Evolutionary conservation across 2,888 invertebrate genomes (phyloP).

Genomic region (Tenthredo mesomela): DNA sequence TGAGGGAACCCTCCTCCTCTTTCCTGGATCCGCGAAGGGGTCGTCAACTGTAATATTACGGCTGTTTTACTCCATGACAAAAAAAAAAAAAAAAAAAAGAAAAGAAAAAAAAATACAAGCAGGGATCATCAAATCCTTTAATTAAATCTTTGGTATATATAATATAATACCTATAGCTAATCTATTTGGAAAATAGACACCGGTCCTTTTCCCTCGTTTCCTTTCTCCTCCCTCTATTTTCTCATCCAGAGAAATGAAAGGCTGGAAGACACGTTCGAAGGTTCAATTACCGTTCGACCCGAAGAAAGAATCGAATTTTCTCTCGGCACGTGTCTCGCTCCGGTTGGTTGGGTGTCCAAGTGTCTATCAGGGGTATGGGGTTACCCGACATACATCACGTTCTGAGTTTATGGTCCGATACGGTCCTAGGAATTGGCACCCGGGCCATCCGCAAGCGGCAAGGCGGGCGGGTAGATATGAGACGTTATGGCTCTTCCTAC

Average conservation of each 20-base stretch:
- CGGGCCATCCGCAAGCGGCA: slow-evolving; percentile 64
- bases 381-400: slow-evolving; percentile 68
- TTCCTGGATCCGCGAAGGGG: slow-evolving; percentile 64
- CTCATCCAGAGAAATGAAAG: not conserved
- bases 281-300: slow-evolving; percentile 31
- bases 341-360: not conserved
- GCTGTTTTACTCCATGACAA: slow-evolving; percentile 58
- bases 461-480: slow-evolving; percentile 68
- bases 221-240: not conserved
- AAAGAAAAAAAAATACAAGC: no score
- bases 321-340: slow-evolving; percentile 2
- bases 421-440: slow-evolving; percentile 73
- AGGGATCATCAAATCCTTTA: not conserved
- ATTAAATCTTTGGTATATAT: not conserved
- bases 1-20: slow-evolving; percentile 35
- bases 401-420: slow-evolving; percentile 73
- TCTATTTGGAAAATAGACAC: not conserved
- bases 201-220: not conserved
- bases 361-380: not conserved
- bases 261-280: not conserved
- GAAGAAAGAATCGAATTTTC: slow-evolving; percentile 27
- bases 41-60: slow-evolving; percentile 69
- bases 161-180: not conserved
- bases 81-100: not conserved
- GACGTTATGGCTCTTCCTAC: slow-evolving; percentile 76